Evolutionary conservation across 2,113 vertebrate genomes (phyloP), one percentile per base, ranked within the genome.

Genomic region (Apaloderma vittatum): DNA sequence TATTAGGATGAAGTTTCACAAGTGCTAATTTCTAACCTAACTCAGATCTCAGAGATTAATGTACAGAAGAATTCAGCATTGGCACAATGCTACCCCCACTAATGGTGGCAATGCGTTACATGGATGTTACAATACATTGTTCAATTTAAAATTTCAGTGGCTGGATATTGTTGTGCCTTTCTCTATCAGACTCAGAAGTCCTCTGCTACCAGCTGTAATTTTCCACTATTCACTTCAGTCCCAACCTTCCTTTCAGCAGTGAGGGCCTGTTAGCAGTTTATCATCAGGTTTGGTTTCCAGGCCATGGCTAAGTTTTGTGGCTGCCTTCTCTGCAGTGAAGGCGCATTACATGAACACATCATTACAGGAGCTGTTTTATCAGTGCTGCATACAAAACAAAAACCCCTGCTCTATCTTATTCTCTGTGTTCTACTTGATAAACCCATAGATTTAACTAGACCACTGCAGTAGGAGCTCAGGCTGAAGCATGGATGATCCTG

Each of bases 81-180:
- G 52, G 14, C 34, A 36, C 46, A 74, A 5, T 0, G 4, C 22
- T 63, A 34, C 2, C 46, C 29, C 9, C 22, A 12, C 0, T 57
- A 74, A 34, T 21, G 55, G 27, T 62, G 43, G 34, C 57, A 70
- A 15, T 12, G 36, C 3, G 5, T 67, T 12, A 32, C 21, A 20
- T 23, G 9, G 11, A n/a, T 30, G 24, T 70, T 43, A 22, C 21
- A 51, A 15, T 4, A 22, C 6, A 1, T 12, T 29, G 48, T 52
- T 62, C 61, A 45, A 29, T 26, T 34, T 62, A 29, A 81, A 61
- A 37, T 26, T 57, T 83, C 78, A 66, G n/a, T 17, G 55, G 8
- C 13, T 82, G 57, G 48, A 62, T 73, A 26, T 21, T 24, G 21
- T 55, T 63, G 18, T 1, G 0, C 54, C 24, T 76, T 67, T 65